Conservation (phyloP, 2,113 vertebrate genomes). For the Neotoma lepida region DNA sequence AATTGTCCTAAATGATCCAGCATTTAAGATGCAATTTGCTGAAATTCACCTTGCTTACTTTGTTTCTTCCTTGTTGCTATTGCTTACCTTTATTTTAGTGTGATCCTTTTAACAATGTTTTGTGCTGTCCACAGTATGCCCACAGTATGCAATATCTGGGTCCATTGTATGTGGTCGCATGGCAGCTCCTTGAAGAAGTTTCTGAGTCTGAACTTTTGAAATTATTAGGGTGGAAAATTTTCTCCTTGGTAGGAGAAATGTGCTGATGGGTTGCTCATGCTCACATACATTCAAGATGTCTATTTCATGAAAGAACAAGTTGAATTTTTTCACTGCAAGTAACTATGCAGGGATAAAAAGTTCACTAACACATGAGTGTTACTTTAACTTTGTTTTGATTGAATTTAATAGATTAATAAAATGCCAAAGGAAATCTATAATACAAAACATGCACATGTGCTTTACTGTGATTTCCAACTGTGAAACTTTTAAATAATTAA, state of each 20-base stretch:
- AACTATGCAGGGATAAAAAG: background rate
- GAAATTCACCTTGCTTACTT: background rate
- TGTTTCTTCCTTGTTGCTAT: background rate
- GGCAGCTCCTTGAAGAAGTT: background rate
- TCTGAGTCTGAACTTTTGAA: background rate
- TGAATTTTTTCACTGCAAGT: background rate
- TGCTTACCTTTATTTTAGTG: background rate
- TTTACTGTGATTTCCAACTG: background rate
- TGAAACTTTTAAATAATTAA: background rate
- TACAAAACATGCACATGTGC: background rate
- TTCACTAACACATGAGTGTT: background rate
- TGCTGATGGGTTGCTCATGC: background rate
- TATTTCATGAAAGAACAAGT: background rate
- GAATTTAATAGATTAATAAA: constrained; percentile 13
- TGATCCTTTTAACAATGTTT: background rate
- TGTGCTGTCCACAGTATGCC: background rate
- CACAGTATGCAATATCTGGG: background rate
- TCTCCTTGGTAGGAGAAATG: background rate
- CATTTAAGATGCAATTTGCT: background rate
- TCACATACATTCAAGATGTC: background rate
- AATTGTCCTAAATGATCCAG: background rate
- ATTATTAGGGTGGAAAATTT: background rate
- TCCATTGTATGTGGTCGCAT: background rate
- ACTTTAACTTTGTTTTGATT: background rate
- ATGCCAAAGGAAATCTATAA: background rate